A percentile compares a stretch with the other conserved stretches of the same genome.
These are phyloP conservation scores for Amazona guildingii DNA, from an alignment of 2,113 vertebrate genomes.

Conservation along the genomic window DNA sequence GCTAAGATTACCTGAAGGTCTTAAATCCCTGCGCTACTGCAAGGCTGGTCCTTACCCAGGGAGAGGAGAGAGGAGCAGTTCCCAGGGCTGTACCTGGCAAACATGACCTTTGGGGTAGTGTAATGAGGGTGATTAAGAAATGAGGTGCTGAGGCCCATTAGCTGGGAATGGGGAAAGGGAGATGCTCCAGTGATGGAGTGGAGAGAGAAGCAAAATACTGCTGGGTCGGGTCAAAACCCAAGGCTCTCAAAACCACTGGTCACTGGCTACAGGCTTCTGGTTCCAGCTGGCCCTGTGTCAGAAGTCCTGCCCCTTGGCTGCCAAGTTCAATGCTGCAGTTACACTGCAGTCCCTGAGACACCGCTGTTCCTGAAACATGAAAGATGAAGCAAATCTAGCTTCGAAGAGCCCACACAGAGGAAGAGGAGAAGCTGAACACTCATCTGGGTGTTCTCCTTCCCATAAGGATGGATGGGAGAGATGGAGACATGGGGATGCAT, in stretches of 20 bases:
- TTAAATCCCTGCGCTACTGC: background rate
- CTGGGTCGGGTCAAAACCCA: background rate
- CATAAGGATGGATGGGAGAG: background rate
- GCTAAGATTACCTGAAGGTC: background rate
- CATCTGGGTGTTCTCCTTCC: background rate
- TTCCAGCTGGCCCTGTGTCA: background rate
- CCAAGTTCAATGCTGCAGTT: background rate
- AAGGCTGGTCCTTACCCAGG: background rate
- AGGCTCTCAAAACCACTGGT: background rate
- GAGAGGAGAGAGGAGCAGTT: background rate
- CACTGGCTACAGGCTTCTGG: background rate
- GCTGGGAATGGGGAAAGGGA: background rate
- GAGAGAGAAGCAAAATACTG: background rate
- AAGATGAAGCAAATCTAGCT: background rate
- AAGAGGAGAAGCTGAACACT: background rate
- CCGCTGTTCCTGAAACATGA: accelerated
- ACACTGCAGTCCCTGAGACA: background rate
- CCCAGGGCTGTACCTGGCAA: accelerated
- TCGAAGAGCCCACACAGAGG: background rate
- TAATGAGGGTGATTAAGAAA: background rate
- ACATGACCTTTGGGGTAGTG: background rate
- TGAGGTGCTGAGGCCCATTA: background rate
- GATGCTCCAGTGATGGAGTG: background rate
- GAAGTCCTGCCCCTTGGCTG: background rate
- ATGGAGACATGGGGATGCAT: background rate